A percentile compares a stretch with the other conserved stretches of the same genome.
These are phyloP conservation scores for Formica aserva DNA, from an alignment of 2,888 invertebrate genomes.

Conservation along the genomic window DNA sequence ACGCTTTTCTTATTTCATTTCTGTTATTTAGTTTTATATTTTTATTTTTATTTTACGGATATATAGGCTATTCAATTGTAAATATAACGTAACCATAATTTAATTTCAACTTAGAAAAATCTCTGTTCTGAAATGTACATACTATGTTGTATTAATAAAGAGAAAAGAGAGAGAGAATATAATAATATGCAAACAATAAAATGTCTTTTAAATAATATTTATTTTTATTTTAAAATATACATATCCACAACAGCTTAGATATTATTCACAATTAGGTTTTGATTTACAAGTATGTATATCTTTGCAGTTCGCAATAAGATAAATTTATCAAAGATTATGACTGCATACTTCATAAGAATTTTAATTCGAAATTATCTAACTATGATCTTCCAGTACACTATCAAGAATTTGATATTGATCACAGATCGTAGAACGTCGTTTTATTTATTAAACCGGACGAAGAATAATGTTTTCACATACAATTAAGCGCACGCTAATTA, in stretches of 20 bases:
- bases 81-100: too few species aligned
- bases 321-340: slow-evolving; percentile 72
- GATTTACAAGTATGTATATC: slow-evolving; percentile 65
- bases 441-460: slow-evolving; percentile 43
- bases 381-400: slow-evolving; percentile 56
- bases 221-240: slow-evolving; percentile 77
- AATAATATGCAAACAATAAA: neutral
- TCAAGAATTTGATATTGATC: slow-evolving; percentile 69
- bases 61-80: too few species aligned
- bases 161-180: neutral
- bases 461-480: neutral
- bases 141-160: neutral
- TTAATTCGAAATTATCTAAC: slow-evolving; percentile 65
- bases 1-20: too few species aligned
- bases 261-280: slow-evolving; percentile 72
- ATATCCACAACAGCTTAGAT: slow-evolving; percentile 75
- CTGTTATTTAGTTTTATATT: too few species aligned
- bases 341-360: slow-evolving; percentile 62
- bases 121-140: too few species aligned
- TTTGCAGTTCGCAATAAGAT: slow-evolving; percentile 70
- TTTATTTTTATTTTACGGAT: too few species aligned
- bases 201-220: slow-evolving; percentile 75
- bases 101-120: too few species aligned
- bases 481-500: neutral
- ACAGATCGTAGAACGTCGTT: slow-evolving; percentile 69